Evolutionary conservation across 2,888 invertebrate species (phyloP).

Genomic region (Encarsia formosa): DNA sequence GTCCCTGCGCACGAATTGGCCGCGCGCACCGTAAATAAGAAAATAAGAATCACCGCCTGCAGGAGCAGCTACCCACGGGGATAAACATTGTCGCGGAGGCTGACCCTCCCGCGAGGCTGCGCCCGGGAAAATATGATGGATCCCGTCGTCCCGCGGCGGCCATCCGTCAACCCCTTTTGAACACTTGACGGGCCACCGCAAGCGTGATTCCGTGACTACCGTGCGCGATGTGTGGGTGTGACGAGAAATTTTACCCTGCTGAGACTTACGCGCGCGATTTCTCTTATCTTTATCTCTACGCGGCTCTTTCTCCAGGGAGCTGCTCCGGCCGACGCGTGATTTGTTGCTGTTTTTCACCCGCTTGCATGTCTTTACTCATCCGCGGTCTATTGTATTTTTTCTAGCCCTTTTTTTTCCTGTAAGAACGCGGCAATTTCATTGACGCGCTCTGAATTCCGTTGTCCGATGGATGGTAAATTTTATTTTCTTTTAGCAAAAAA

Average conservation of each 20-base stretch:
- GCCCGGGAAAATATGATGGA: slow-evolving; percentile 42
- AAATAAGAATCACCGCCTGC: slow-evolving; percentile 17
- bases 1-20: neutral
- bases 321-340: slow-evolving; percentile 21
- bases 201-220: slow-evolving; percentile 23
- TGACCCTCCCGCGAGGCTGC: neutral
- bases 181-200: slow-evolving; percentile 40
- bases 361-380: neutral
- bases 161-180: slow-evolving; percentile 48
- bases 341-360: slow-evolving; percentile 21
- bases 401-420: too few relatives aligned
- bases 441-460: too few relatives aligned
- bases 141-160: slow-evolving; percentile 47
- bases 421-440: too few relatives aligned
- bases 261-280: slow-evolving; percentile 18
- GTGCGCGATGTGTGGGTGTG: too few relatives aligned
- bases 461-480: too few relatives aligned
- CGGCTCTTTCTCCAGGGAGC: too few relatives aligned
- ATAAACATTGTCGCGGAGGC: neutral
- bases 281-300: slow-evolving; percentile 22
- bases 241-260: too few relatives aligned
- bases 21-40: slow-evolving; percentile 10
- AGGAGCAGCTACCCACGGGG: neutral
- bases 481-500: too few relatives aligned
- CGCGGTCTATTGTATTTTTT: too few relatives aligned